A percentile compares a stretch with the other conserved stretches of the same genome.
Evolutionary conservation across 2,113 vertebrate genomes (phyloP).

Genomic region (Chlamydotis undulata): DNA sequence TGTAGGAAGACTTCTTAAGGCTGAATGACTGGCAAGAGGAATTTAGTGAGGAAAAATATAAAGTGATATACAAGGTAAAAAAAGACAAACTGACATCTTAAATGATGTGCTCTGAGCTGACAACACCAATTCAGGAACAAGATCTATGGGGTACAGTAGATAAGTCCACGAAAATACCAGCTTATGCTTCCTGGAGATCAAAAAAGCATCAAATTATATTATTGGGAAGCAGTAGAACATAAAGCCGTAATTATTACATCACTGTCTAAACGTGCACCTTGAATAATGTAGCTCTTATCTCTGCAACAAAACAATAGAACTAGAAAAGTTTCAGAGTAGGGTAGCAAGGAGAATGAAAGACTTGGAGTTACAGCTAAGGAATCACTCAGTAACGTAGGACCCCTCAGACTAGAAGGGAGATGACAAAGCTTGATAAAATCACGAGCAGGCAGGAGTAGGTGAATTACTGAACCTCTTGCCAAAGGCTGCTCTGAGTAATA

Average conservation of each 20-base stretch:
- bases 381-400: not conserved
- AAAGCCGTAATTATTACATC: not conserved
- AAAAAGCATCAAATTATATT: not conserved
- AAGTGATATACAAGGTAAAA: not conserved
- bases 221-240: not conserved
- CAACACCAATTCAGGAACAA: not conserved
- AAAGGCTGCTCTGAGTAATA: not conserved
- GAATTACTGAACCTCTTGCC: not conserved
- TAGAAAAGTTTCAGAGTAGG: not conserved
- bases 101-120: not conserved
- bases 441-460: not conserved
- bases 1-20: not conserved
- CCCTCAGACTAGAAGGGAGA: not conserved
- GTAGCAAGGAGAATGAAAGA: not conserved
- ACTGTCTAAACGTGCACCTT: not conserved
- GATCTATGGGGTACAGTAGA: not conserved
- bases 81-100: not conserved
- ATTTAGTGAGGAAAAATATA: not conserved
- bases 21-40: not conserved
- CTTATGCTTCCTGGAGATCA: not conserved
- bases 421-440: not conserved
- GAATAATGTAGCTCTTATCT: not conserved
- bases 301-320: not conserved
- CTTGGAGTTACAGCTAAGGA: not conserved
- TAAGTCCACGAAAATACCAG: not conserved